Conservation (phyloP, 1,140 invertebrate genomes). For the Drosophila lowei region DNA sequence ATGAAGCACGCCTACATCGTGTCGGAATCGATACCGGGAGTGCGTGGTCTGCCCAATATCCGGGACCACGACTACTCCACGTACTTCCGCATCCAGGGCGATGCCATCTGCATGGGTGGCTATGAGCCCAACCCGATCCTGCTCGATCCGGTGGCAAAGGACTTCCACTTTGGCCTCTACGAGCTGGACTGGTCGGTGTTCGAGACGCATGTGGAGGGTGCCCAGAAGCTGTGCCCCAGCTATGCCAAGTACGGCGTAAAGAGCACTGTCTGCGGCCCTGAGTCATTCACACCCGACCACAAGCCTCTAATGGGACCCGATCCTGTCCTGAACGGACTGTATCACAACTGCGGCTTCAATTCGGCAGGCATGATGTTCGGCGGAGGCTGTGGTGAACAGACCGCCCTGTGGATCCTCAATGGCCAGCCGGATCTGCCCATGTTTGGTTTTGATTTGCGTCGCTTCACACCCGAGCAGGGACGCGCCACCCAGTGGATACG, state of each 20-base stretch:
- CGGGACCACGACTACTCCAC: conserved; percentile 92
- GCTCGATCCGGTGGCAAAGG: conserved; percentile 89
- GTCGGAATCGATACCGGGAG: conserved; percentile 89
- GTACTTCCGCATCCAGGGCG: conserved; percentile 93
- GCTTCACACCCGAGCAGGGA: conserved; percentile 89
- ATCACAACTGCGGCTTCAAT: conserved; percentile 94
- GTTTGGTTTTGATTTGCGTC: conserved; percentile 92
- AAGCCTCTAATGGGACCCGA: conserved; percentile 89
- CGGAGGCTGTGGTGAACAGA: conserved; percentile 92
- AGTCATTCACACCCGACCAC: conserved; percentile 95
- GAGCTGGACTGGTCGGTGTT: conserved; percentile 94
- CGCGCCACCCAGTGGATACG: conserved; percentile 88
- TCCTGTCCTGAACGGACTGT: conserved; percentile 84
- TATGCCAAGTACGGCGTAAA: conserved; percentile 91
- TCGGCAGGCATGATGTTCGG: conserved; percentile 95
- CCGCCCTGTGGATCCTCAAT: conserved; percentile 92
- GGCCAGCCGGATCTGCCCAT: conserved; percentile 93
- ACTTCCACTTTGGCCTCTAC: conserved; percentile 92
- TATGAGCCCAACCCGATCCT: conserved; percentile 94
- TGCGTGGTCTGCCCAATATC: conserved; percentile 90
- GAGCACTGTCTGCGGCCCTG: conserved; percentile 92
- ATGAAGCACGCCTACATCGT: conserved; percentile 96
- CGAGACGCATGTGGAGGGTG: conserved; percentile 89
- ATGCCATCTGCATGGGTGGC: conserved; percentile 91
- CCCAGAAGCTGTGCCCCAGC: conserved; percentile 89